Evolutionary conservation across 2,888 invertebrate species (phyloP).

Genomic region (Asteroscopus sphinx): DNA sequence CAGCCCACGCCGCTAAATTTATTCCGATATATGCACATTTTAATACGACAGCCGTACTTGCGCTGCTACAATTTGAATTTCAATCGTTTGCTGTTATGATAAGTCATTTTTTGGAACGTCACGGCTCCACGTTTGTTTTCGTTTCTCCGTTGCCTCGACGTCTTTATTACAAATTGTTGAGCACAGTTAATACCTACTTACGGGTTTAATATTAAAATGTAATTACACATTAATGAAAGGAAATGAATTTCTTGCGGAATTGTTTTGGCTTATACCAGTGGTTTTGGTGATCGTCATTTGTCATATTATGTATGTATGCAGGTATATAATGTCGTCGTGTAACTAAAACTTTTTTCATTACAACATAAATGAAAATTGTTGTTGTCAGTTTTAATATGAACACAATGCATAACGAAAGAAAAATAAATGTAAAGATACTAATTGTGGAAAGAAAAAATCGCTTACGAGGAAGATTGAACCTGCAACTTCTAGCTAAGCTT

Average conservation of each 20-base stretch:
- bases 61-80: conserved; percentile 56
- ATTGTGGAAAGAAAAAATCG: too few species aligned
- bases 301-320: too few species aligned
- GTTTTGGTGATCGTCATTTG: neutral
- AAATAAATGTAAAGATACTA: neutral
- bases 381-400: neutral
- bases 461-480: too few species aligned
- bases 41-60: conserved; percentile 61
- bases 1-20: conserved; percentile 59
- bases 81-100: conserved; percentile 49
- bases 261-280: neutral
- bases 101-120: conserved; percentile 36
- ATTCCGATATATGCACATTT: conserved; percentile 78
- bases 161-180: conserved; percentile 14
- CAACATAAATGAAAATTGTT: neutral
- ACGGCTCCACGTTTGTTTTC: neutral
- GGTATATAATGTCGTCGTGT: too few species aligned
- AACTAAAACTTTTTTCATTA: neutral
- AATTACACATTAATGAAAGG: conserved; percentile 1
- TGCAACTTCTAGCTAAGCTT: too few species aligned
- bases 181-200: neutral
- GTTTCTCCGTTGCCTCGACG: neutral
- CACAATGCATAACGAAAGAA: neutral
- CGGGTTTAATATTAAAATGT: conserved; percentile 5
- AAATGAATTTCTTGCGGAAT: neutral